phyloP scores from a whole-genome alignment of 2,113 vertebrate genomes.

The Saimiri boliviensis region DNA sequence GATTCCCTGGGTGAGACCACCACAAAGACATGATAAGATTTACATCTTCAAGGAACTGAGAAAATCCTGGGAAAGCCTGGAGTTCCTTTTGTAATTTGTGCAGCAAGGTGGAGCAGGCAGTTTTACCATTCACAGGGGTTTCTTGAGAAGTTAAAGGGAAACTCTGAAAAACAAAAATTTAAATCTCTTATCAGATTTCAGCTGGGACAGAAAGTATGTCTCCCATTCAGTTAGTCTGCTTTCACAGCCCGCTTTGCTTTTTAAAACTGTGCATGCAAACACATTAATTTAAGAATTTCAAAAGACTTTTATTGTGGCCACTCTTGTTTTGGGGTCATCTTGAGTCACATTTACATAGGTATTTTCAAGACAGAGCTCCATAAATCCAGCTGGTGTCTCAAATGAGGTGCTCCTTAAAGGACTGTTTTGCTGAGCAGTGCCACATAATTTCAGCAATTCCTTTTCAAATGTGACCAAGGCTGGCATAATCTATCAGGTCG shows the following conservation, averaged over 20 bases:
- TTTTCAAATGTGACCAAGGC: not conserved
- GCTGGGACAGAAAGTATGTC: not conserved
- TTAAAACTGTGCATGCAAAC: not conserved
- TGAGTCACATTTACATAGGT: not conserved
- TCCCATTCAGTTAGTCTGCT: not conserved
- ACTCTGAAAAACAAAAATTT: not conserved
- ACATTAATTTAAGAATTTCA: not conserved
- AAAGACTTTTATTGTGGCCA: not conserved
- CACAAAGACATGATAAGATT: too few relatives aligned
- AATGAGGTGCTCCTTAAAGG: not conserved
- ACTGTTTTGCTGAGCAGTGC: not conserved
- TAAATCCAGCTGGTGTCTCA: not conserved
- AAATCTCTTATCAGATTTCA: not conserved
- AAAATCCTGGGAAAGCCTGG: not conserved
- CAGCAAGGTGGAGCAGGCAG: not conserved
- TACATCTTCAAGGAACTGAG: not conserved
- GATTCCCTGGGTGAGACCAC: not conserved
- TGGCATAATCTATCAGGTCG: not conserved
- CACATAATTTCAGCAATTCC: not conserved
- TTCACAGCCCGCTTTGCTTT: not conserved
- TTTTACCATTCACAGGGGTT: not conserved
- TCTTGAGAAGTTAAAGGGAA: not conserved
- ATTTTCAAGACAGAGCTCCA: not conserved
- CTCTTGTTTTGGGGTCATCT: not conserved
- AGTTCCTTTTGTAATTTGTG: not conserved